Evolutionary conservation across 2,888 invertebrate genomes (phyloP).

Genomic region (Nemoura dubitans): DNA sequence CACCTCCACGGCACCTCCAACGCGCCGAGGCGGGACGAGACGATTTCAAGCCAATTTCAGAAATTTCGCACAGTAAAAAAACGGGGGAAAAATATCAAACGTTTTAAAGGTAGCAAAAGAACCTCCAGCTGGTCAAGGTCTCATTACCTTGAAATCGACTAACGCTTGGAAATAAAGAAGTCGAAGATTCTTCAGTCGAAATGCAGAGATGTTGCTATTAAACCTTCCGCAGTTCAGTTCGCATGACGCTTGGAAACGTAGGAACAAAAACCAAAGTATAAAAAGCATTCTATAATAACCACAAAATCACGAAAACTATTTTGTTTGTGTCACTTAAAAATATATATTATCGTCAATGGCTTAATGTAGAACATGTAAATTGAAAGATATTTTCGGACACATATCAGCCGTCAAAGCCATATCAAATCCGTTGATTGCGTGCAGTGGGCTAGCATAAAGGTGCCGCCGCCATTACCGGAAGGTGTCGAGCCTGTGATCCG

Average conservation of each 20-base stretch:
- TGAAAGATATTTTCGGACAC: slow-evolving; percentile 8
- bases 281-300: neutral
- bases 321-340: neutral
- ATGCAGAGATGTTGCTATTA: no score
- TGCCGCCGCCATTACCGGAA: slow-evolving; percentile 40
- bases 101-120: no score
- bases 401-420: neutral
- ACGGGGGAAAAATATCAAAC: no score
- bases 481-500: slow-evolving; percentile 25
- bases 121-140: no score
- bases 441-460: slow-evolving; percentile 12
- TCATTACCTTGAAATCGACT: no score
- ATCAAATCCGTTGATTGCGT: slow-evolving; percentile 19
- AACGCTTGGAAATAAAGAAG: no score
- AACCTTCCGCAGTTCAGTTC: no score
- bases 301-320: neutral
- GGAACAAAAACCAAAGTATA: neutral
- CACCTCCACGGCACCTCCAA: no score
- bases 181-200: no score
- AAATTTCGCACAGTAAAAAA: no score
- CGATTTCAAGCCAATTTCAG: no score
- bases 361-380: slow-evolving; percentile 7
- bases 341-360: neutral
- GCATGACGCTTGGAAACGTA: neutral
- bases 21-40: no score